Evolutionary conservation across 2,113 vertebrate genomes (phyloP).

Genomic region (Tachysurus vachellii): DNA sequence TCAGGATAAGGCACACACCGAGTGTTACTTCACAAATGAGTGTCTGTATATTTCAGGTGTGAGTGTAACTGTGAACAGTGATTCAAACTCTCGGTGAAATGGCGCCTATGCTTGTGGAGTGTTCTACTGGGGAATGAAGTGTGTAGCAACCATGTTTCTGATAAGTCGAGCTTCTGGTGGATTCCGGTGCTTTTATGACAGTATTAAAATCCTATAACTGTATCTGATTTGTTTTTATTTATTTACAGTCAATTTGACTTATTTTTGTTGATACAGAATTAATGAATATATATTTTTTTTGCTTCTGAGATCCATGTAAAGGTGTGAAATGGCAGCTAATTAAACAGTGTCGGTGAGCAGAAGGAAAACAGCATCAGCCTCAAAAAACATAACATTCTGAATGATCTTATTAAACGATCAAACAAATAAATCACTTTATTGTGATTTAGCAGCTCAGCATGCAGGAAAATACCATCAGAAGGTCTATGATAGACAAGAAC

Average conservation of each 20-base stretch:
- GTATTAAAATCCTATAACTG: not conserved
- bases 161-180: too few relatives aligned
- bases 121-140: too few relatives aligned
- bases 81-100: too few relatives aligned
- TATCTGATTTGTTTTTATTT: not conserved
- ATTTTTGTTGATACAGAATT: not conserved
- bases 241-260: not conserved
- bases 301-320: not conserved
- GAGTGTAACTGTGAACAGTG: too few relatives aligned
- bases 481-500: not conserved
- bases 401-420: not conserved
- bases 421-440: not conserved
- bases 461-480: not conserved
- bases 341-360: not conserved
- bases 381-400: not conserved
- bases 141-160: too few relatives aligned
- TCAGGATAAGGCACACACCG: too few relatives aligned
- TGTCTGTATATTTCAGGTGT: too few relatives aligned
- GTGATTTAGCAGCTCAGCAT: not conserved
- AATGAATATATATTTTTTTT: not conserved
- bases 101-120: too few relatives aligned
- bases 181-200: too few relatives aligned
- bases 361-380: not conserved
- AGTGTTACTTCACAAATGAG: too few relatives aligned
- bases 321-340: conserved; percentile 2